Evolutionary conservation across 2,888 invertebrate species (phyloP), one percentile per base, ranked within the genome.

Genomic region (Periphyllus acericola): DNA sequence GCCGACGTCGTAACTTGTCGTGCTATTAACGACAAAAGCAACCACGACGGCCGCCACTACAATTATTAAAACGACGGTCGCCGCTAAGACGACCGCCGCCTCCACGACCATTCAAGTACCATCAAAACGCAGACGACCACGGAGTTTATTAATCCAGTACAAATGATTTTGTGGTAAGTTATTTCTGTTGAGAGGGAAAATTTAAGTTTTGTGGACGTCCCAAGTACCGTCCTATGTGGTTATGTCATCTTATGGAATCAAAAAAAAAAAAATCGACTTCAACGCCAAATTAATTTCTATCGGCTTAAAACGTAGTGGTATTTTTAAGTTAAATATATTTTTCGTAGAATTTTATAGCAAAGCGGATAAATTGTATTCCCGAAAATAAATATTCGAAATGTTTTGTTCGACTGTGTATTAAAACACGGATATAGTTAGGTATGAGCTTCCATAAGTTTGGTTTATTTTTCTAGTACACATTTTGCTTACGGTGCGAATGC

Each of bases 111-210:
- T 14, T 72, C 66, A 40, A n/a, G n/a, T 75, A 83, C n/a, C 55
- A 14, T 74, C 72, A 25, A 55, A 72, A 83, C 83, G 55, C 46
- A 71, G 85, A 85, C 71, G 52, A 85, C 76, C 84, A 46, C 40
- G 71, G 46, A 78, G 34, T 78, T 71, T 34, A 78, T 79, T 71
- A 34, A 71, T 79, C n/a, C 78, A 52, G 4, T 86, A 55, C 86
- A 79, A 80, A 86, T 86, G 86, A 86, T 80, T 72, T 86, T 86
- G 76, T 86, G 86, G 86, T 86, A 36, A 86, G 86, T 71, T 25
- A 25, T 46, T 36, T 8, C 8, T 29, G 11, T 34, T 60, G 60
- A 5, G 46, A 46, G 14, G 46, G 14, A 14, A 46, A 46, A 46
- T 1, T 11, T 46, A 46, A 46, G 14, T 46, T 46, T 46, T 5